Base-by-base conservation (phyloP, 1,140 invertebrate genomes). In the Drosophila sucinea region DNA sequence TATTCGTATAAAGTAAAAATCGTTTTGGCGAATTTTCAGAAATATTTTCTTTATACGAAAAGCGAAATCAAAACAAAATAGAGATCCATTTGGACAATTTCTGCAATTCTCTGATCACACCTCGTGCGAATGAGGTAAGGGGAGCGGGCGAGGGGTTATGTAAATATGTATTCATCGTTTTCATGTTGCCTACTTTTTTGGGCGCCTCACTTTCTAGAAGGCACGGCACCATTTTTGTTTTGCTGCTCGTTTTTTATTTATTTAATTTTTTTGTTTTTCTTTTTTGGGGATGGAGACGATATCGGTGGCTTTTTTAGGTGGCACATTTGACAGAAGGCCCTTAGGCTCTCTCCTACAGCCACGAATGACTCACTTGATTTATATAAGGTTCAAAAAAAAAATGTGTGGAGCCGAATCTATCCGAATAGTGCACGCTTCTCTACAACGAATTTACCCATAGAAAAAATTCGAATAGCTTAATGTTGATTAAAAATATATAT, bases 321-420 rank as follows among this genome's bases (percentile, higher is more conserved):
- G 73, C 56, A 17, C 17, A 67, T 47, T 77, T 76, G 68, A 72
- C 74, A 61, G 64, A 62, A 77, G 75, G 73, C 77, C 76, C 76
- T 78, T 78, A 67, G 60, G 23, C 44, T 27, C 44, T 51, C 10
- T 38, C 35, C 35, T 60, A 60, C 40, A 44, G 69, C 44, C 76
- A 67, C 66, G 44, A 77, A 77, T 76, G 40, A 44, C 60, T 44
- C 66, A 68, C 72, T 51, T 51, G 23, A 51, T 51, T 51, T 51
- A 51, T 51, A 51, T 51, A 51, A 51, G 23, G 23, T 27, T 17
- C 17, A 17, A 17, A 17, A 17, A 17, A 17, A 17, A 17, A 17
- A 17, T 17, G 17, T 17, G 17, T 17, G 17, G 17, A 17, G 17
- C 17, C 2, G 7, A 25, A 27, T 8, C 7, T 51, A 51, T 27